Evolutionary conservation across 2,113 vertebrate genomes (phyloP), one percentile per base, ranked within the genome.

Genomic region (Python bivittatus): DNA sequence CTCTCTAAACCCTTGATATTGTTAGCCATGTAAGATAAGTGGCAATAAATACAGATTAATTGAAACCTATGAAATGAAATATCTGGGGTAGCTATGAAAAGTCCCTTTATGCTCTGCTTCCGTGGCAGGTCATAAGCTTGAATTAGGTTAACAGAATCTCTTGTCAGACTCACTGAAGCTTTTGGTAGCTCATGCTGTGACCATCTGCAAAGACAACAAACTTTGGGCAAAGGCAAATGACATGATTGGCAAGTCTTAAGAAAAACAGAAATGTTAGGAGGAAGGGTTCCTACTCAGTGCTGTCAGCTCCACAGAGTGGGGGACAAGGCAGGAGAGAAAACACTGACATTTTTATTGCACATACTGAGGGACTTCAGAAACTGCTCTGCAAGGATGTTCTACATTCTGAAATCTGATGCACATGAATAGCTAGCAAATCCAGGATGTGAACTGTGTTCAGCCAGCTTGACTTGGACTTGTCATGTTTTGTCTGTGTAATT

Each of bases 41-140:
- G 97, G 97, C 96, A 96, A 97, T 97, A 97, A 97, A 97, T 97
- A 97, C 96, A 97, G 96, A 97, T 97, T 97, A 97, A 97, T 97
- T 97, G 96, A 95, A 96, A 96, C 92, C 91, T 88, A 88, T 93
- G 96, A 96, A 96, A 96, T 93, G 93, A 92, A 95, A 97, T 88
- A 96, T 92, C 3, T 4, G 89, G 89, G 90, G 95, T 94, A 91
- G 95, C 0, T 0, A 38, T 97, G 96, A 97, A 97, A 97, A 97
- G 96, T 91, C 86, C 90, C 95, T 97, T 97, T 97, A 97, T 97
- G 94, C 85, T 93, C 89, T 1, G 0, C 88, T 93, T 95, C 93
- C 95, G 93, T 94, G 93, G 42, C 91, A 95, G 95, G 95, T 96
- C 68, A 0, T 27, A 93, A 87, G 95, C 22, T 92, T 92, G 95